Base-by-base conservation (phyloP, 2,888 invertebrate species). In the Heteropelma amictum region DNA sequence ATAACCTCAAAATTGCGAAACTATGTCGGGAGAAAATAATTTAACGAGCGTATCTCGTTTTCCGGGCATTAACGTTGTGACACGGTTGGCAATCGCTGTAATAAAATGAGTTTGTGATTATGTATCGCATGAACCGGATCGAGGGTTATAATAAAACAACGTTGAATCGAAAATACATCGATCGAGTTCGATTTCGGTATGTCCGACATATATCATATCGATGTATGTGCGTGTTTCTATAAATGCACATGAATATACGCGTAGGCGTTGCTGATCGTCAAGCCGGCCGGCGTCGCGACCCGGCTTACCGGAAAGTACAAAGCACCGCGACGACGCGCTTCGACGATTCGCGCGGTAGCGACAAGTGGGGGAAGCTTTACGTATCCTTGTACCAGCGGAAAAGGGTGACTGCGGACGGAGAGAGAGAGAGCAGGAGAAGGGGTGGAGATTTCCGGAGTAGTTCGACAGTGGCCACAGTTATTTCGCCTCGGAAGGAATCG, bases 221-320 rank as follows among this genome's bases (percentile, higher is more conserved):
- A 51, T 51, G 26, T 21, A 7, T 10, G 28, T n/a, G 19, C 21
- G 17, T 33, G 47, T 47, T 2, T 8, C 17, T 33, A 19, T 47
- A 3, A n/a, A 38, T 38, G 26, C 10, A 28, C 5, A 14, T 38
- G 4, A 5, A 47, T 38, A n/a, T 42, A 19, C 10, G 47, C 40
- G 68, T 51, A 26, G 54, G 56, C 42, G 65, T 67, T 42, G 33
- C 53, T 54, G 65, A 65, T 42, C 54, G 42, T 21, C n/a, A 21
- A 54, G 65, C 72, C 72, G 73, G 68, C 71, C 67, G 63, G 75
- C 71, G 65, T 67, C 47, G 65, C 54, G 70, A 49, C 61, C 65
- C 70, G 61, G 67, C 40, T 61, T 60, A 67, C 70, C 81, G 83
- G 82, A 84, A 81, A 83, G 82, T 83, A 84, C 82, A 82, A 83